A percentile compares a stretch with the other conserved stretches of the same genome.
These are phyloP conservation scores for Homarus gammarus DNA, from an alignment of 2,888 invertebrate genomes.

Conservation along the genomic window DNA sequence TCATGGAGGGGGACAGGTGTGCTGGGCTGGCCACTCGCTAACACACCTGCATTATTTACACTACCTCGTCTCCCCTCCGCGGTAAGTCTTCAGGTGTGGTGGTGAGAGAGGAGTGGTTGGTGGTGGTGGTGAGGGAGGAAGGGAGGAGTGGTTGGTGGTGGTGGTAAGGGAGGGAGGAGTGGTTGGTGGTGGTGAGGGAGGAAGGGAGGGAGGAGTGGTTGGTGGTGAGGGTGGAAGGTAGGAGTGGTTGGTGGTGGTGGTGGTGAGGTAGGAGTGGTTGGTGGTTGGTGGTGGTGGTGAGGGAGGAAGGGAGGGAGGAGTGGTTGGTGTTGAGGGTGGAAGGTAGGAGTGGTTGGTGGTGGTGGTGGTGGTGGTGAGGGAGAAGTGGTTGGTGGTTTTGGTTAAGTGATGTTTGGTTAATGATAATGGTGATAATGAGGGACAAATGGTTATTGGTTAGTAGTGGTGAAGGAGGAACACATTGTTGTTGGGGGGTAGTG, in stretches of 20 bases:
- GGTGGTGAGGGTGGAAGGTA: too few relatives aligned
- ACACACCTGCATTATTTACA: too few relatives aligned
- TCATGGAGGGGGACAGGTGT: neutral
- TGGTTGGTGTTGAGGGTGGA: neutral
- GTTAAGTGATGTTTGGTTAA: too few relatives aligned
- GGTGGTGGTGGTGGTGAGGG: neutral
- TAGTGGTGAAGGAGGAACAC: neutral
- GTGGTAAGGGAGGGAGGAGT: neutral
- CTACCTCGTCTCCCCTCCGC: too few relatives aligned
- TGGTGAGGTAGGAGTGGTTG: too few relatives aligned
- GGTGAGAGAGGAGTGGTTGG: neutral
- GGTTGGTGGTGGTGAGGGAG: neutral
- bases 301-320: neutral
- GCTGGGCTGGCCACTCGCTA: too few relatives aligned
- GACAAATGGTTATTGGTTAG: too few relatives aligned
- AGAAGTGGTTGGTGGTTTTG: too few relatives aligned
- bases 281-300: neutral
- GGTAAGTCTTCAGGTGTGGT: too few relatives aligned
- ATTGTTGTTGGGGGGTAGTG: too few relatives aligned
- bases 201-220: neutral
- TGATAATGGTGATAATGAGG: neutral
- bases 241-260: neutral
- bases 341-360: neutral
- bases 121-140: neutral
- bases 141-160: too few relatives aligned